Conservation (phyloP, 1,140 invertebrate species). For the Episyrphus balteatus region DNA sequence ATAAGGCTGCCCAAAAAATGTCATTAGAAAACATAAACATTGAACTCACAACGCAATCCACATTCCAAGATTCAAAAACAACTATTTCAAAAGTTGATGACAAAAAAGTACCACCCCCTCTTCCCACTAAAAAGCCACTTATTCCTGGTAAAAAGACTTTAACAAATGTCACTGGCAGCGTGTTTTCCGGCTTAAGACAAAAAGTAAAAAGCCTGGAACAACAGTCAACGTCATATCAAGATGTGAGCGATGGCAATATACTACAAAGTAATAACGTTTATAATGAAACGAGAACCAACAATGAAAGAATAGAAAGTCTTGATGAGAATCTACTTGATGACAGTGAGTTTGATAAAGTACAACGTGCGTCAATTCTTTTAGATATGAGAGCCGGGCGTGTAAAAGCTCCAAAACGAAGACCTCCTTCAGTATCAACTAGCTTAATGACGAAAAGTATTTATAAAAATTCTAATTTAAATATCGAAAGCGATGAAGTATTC, state of each 20-base stretch:
- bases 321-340: constrained; percentile 28
- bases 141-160: too few relatives aligned
- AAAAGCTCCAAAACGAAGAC: constrained; percentile 43
- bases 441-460: constrained; percentile 32
- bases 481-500: constrained; percentile 8
- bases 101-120: too few relatives aligned
- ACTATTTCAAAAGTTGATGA: too few relatives aligned
- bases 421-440: constrained; percentile 40
- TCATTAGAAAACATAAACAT: too few relatives aligned
- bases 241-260: constrained; percentile 26
- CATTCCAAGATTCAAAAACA: too few relatives aligned
- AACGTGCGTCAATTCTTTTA: constrained; percentile 46
- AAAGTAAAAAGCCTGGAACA: constrained; percentile 41
- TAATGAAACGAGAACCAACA: constrained; percentile 15
- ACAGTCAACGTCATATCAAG: constrained; percentile 29
- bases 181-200: constrained; percentile 47
- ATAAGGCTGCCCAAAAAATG: too few relatives aligned
- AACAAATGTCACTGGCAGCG: constrained; percentile 22
- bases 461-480: constrained; percentile 22
- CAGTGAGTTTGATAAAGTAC: constrained; percentile 49
- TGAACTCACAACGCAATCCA: too few relatives aligned
- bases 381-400: constrained; percentile 50
- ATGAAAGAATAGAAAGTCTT: constrained; percentile 22
- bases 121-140: too few relatives aligned
- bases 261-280: constrained; percentile 23